These are phyloP conservation scores for Ecliptopera silaceata DNA, from an alignment of 2,888 invertebrate species.

Conservation along the genomic window DNA sequence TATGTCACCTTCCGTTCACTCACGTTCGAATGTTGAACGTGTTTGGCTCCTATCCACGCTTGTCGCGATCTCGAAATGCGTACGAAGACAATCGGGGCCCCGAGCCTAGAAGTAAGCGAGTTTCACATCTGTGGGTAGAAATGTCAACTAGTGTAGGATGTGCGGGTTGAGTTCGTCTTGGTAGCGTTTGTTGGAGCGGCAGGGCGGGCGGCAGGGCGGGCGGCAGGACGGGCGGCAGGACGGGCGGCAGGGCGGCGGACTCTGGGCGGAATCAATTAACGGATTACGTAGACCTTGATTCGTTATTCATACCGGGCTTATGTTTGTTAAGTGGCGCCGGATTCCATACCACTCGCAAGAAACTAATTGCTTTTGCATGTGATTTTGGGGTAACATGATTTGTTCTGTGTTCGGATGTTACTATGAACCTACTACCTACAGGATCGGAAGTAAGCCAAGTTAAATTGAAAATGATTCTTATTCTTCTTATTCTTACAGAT, in stretches of 20 bases:
- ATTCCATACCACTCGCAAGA: neutral
- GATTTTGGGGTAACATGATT: no score
- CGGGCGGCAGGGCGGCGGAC: conserved; percentile 15
- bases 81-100: no score
- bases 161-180: conserved; percentile 13
- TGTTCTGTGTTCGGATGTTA: no score
- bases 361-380: conserved; percentile 7
- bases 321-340: conserved; percentile 15
- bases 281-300: conserved; percentile 28
- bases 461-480: no score
- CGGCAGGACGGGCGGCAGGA: conserved; percentile 19
- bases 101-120: no score
- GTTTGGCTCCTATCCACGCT: no score
- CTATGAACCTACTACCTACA: no score
- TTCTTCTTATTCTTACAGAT: no score
- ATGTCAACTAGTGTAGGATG: neutral
- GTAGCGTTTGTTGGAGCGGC: conserved; percentile 26
- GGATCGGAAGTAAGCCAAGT: no score
- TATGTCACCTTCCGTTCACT: no score
- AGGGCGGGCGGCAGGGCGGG: conserved; percentile 12
- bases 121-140: conserved; percentile 1
- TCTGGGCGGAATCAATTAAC: conserved; percentile 29
- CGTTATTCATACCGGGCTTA: conserved; percentile 26
- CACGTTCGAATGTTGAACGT: no score
- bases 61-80: no score